Conservation (phyloP, 2,113 vertebrate species). For the Theristicus caerulescens region DNA sequence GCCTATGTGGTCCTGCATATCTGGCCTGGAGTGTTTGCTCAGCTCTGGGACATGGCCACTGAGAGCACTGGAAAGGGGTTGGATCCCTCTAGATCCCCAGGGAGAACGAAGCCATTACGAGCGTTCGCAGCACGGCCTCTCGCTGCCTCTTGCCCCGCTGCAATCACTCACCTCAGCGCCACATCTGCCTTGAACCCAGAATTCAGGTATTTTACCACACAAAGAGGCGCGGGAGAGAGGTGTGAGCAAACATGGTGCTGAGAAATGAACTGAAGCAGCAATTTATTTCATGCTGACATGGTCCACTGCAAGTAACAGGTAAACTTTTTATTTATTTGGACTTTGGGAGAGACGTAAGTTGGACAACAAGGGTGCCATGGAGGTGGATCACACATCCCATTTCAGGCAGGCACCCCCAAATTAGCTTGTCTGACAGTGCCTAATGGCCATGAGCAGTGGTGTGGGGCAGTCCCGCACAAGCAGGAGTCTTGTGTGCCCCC, state of each 20-base stretch:
- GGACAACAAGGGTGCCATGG: not conserved
- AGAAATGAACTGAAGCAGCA: not conserved
- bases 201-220: not conserved
- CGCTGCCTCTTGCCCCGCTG: not conserved
- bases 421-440: not conserved
- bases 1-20: not conserved
- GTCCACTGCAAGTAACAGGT: not conserved
- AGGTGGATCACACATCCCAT: fast-evolving
- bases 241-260: not conserved
- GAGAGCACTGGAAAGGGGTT: not conserved
- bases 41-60: not conserved
- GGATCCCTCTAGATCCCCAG: not conserved
- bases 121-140: not conserved
- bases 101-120: not conserved
- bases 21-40: not conserved
- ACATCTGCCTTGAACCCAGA: not conserved
- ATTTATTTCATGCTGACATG: not conserved
- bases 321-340: not conserved
- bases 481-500: not conserved
- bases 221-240: not conserved
- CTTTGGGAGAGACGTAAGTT: not conserved
- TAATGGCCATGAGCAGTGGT: fast-evolving
- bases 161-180: not conserved
- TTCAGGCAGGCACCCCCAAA: not conserved
- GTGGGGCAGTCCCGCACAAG: not conserved